Conservation (phyloP, 2,797 vertebrate species). For the Sarcophilus harrisii region DNA sequence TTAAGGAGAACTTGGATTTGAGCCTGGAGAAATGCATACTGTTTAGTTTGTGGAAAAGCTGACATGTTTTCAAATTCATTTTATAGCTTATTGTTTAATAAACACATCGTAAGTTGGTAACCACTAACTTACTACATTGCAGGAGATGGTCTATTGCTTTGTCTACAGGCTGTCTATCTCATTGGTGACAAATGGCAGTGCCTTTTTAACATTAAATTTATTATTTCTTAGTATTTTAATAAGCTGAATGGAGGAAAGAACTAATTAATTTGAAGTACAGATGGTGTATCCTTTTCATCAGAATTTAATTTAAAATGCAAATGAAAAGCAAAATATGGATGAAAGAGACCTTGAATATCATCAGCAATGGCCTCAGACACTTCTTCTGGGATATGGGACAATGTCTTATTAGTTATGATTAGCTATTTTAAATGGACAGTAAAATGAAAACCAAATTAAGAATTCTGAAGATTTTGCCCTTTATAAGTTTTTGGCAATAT, state of each 20-base stretch:
- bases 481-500: neutral
- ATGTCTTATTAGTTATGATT: neutral
- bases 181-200: neutral
- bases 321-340: neutral
- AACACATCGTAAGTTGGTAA: constrained; percentile 7
- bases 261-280: constrained; percentile 52
- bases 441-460: neutral
- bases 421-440: neutral
- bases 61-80: constrained; percentile 31
- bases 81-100: constrained; percentile 23
- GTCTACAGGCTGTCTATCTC: accelerated
- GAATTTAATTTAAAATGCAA: constrained; percentile 54
- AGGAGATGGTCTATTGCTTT: neutral
- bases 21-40: constrained; percentile 3
- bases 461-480: neutral
- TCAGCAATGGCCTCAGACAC: neutral
- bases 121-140: neutral
- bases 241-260: constrained; percentile 57
- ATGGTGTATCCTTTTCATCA: constrained; percentile 46
- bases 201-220: constrained; percentile 38
- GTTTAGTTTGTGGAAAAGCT: neutral
- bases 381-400: neutral
- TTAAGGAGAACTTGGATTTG: constrained; percentile 13
- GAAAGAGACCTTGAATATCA: neutral
- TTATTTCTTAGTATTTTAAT: constrained; percentile 35